Evolutionary conservation across 2,113 vertebrate genomes (phyloP), one percentile per base, ranked within the genome.

Genomic region (Bambusicola thoracicus): DNA sequence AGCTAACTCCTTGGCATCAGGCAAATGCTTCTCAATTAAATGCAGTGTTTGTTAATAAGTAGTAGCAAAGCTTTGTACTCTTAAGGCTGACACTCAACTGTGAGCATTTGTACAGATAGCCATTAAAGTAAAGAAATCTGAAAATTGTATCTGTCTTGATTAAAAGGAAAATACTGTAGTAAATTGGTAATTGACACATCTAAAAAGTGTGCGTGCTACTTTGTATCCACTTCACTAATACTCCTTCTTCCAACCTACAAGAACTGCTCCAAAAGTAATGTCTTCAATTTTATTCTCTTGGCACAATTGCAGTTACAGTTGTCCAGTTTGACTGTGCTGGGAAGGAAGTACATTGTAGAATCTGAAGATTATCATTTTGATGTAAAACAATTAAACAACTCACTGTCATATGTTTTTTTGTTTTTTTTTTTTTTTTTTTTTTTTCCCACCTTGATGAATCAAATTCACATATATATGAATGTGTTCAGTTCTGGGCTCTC

Each of bases 31-130:
- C 51, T 32, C 46, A 84, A 84, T 93, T 87, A 94, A 84, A 85
- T 85, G 44, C 19, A 69, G 1, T 89, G 27, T 89, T 95, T 89
- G 51, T 51, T 92, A 89, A 94, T 79, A 92, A 75, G 30, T 49
- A 87, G 24, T 18, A 48, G n/a, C 11, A 1, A 10, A 79, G 19
- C 8, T 92, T 84, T 81, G 16, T 83, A 41, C 66, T 84, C 65
- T 69, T 38, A 77, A 36, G 32, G 29, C 36, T 73, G 68, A 56
- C 13, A 65, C 9, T 72, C 78, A 48, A 48, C 53, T 73, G 46
- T 53, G 91, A 81, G 2, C 27, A 48, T 36, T 3, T 7, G 25
- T 75, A 40, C 25, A 87, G 21, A 18, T 87, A 86, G 41, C 25
- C 24, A 36, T 87, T 87, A 79, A 84, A n/a, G 32, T 87, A 79